Base-by-base conservation (phyloP, 1,140 invertebrate genomes). In the Adelges cooleyi region DNA sequence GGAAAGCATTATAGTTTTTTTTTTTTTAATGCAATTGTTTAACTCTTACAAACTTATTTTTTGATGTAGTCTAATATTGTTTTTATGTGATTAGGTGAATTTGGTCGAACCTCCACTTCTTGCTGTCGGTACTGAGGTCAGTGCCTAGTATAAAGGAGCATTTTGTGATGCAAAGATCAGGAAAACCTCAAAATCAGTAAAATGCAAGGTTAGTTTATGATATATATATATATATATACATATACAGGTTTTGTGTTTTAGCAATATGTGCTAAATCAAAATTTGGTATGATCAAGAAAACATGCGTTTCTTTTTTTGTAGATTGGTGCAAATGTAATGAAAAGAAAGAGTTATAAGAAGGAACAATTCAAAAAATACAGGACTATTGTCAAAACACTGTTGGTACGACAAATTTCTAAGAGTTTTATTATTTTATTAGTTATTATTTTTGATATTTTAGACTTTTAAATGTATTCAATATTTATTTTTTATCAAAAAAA, bases 101-200 rank as follows among this genome's bases (percentile, higher is more conserved):
- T 44, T 48, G 13, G 91, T 94, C 79, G 90, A 95, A 80, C 94
- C 93, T 67, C 89, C 93, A 67, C 96, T 86, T 76, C 79, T 99
- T 69, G 82, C 86, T 71, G 91, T 96, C 69, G 96, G 97, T 70
- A 99, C 95, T 70, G 95, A 98, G 80, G 96, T 99, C 15, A 97
- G 94, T 84, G 97, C 96, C 70, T 99, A 99, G 75, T 99, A 98
- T 74, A 97, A 97, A 79, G 97, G 97, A 72, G 96, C 97, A 49
- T 99, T 98, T 78, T 99, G 96, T 79, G 97, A 99, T 80, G 96
- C 96, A 13, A 98, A 97, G 80, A 92, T 99, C 44, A 87, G 92
- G 72, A 96, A 95, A 79, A 89, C 98, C 52, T 87, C 89, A 23
- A 83, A 89, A 69, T 85, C 84, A 69, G 93, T 99, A 6, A 97